Evolutionary conservation across 53 echinoderm and acorn worm genomes (phyloP), one percentile per base, ranked within the genome.

Genomic region (Antedon mediterranea): DNA sequence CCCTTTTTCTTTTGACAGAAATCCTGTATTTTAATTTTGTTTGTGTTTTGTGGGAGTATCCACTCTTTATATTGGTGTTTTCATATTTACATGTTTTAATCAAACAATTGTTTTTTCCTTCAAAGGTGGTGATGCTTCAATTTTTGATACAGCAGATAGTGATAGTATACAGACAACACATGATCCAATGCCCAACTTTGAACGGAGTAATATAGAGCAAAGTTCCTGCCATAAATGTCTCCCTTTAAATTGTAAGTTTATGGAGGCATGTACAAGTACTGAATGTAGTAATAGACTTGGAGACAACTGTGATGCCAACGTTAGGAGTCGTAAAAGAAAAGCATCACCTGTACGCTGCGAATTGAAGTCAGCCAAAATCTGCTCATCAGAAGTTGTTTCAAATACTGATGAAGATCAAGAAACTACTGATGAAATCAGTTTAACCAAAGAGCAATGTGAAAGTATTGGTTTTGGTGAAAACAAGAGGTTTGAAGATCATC

Each of bases 81-180:
- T n/a, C n/a, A n/a, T n/a, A n/a, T n/a, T n/a, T n/a, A n/a, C n/a
- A n/a, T n/a, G n/a, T n/a, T n/a, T n/a, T n/a, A n/a, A n/a, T n/a
- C n/a, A n/a, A n/a, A n/a, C n/a, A n/a, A n/a, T 41, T 71, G 29
- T 29, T 83, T 70, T 23, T 23, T 78, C 29, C 20, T 57, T 74
- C 76, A 14, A 23, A 91, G 91, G 91, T 84, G 98, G 98, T 28
- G 98, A 97, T 90, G 92, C 98, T 72, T 97, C 98, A 27, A 97
- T 97, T 28, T 89, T 97, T 70, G 86, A 86, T 3, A 18, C 7
- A 13, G 23, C 57, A 11, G 57, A 57, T 57, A 26, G 1, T 26
- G 23, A 11, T 23, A 8, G 23, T 18, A 57, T 18, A 23, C 9
- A 57, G 57, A 57, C 57, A 57, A 18, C 57, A 18, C 9, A 13